Conservation (phyloP, 2,888 invertebrate species). For the Agriopis leucophaearia region DNA sequence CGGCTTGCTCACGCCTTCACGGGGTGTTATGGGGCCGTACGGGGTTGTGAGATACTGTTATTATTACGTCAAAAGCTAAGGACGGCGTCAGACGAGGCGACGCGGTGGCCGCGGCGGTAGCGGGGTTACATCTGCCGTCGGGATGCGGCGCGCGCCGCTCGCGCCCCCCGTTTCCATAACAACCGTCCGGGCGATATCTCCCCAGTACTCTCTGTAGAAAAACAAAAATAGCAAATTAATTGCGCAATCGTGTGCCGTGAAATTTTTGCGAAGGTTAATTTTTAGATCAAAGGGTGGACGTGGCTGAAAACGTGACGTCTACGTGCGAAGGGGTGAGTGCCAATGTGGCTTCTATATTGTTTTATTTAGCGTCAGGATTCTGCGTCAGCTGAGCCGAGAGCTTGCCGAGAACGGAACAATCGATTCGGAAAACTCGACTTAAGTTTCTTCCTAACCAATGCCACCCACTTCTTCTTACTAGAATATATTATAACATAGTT, state of each 20-base stretch:
- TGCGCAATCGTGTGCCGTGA: slow-evolving; percentile 78
- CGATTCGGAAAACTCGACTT: slow-evolving; percentile 32
- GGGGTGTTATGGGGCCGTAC: slow-evolving; percentile 30
- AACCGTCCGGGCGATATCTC: slow-evolving; percentile 81
- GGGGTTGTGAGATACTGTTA: slow-evolving; percentile 60
- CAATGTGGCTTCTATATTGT: slow-evolving; percentile 4
- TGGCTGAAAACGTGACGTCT: slow-evolving; percentile 55
- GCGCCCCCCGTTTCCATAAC: slow-evolving; percentile 78
- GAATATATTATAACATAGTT: no score
- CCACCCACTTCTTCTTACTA: background rate
- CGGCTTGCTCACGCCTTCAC: slow-evolving; percentile 13
- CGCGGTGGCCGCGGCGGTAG: slow-evolving; percentile 72
- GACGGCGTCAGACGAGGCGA: slow-evolving; percentile 60
- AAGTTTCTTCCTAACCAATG: no score
- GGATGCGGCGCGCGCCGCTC: slow-evolving; percentile 81
- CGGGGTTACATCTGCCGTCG: slow-evolving; percentile 77
- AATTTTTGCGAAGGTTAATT: slow-evolving; percentile 69
- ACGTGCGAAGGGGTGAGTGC: slow-evolving; percentile 56
- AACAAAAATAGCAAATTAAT: slow-evolving; percentile 85
- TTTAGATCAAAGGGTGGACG: slow-evolving; percentile 66
- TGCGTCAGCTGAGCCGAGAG: slow-evolving; percentile 26
- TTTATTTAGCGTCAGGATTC: slow-evolving; percentile 25
- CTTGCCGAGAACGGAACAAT: slow-evolving; percentile 32
- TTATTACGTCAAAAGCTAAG: slow-evolving; percentile 68
- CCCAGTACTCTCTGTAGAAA: slow-evolving; percentile 74